phyloP scores from a whole-genome alignment of 2,888 invertebrate species.

The Tiliacea citrago region DNA sequence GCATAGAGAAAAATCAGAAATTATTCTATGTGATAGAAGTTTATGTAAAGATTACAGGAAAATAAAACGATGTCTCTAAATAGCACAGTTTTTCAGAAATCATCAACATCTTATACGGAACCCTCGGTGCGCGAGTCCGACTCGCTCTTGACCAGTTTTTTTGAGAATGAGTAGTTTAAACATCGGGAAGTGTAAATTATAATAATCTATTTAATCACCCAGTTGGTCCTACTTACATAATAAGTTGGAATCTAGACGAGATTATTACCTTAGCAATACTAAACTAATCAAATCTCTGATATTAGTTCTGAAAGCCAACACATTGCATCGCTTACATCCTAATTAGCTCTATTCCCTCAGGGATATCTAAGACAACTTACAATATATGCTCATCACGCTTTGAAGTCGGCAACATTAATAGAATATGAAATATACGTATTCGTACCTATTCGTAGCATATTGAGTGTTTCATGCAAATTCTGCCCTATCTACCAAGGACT shows the following conservation, averaged over 20 bases:
- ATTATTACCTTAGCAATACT: constrained; percentile 25
- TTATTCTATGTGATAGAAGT: no score
- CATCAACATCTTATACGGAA: no score
- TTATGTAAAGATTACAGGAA: no score
- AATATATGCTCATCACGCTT: constrained; percentile 43
- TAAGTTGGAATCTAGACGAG: neutral
- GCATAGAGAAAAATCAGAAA: no score
- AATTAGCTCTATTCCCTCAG: constrained; percentile 14
- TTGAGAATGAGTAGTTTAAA: neutral
- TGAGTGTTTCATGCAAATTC: constrained; percentile 74
- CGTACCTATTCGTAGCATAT: constrained; percentile 51
- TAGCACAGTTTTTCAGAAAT: no score
- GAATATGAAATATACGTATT: constrained; percentile 72
- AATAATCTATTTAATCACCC: neutral
- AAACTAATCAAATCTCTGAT: constrained; percentile 27
- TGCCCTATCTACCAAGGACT: constrained; percentile 63
- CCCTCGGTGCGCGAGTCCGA: no score
- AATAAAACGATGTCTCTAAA: no score
- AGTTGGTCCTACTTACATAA: neutral
- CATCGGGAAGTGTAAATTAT: neutral
- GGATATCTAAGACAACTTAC: constrained; percentile 25
- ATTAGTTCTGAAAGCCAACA: constrained; percentile 32
- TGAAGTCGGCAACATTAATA: constrained; percentile 70
- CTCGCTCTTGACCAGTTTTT: no score
- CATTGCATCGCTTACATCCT: constrained; percentile 25